Evolutionary conservation across 1,140 invertebrate species (phyloP), one percentile per base, ranked within the genome.

Genomic region (Diachasmimorpha longicaudata): DNA sequence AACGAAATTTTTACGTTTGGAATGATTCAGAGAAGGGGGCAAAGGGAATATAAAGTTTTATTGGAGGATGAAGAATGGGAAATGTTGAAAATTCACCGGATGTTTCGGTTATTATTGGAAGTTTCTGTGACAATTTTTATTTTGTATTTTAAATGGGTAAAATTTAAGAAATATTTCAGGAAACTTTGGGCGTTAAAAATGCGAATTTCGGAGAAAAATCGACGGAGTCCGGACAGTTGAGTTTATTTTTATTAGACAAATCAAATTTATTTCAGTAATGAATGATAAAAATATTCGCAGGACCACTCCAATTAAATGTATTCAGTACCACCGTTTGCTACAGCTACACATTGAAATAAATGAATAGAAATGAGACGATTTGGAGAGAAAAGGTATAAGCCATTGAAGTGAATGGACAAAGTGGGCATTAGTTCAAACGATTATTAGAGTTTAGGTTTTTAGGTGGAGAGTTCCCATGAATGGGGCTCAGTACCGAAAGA

Each of bases 371-470:
- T 37, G 36, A 68, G 66, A 68, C n/a, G 66, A 68, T 36, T 63
- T 63, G 10, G 58, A 25, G 58, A 25, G 52, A 58, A 58, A 25
- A 25, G 58, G 58, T 25, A 63, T 63, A 63, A 63, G 58, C 23
- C 58, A 23, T 63, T 63, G 58, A 63, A 79, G 75, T 74, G 82
- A 79, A 79, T 72, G 77, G 76, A 72, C 71, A 72, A 72, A 74
- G 66, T 72, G 74, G 37, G 82, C 85, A 88, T 88, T 88, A 87
- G 86, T 88, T 87, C 84, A 79, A 87, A 88, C 86, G 87, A 87
- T 89, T 88, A 88, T 88, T 89, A 85, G 85, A 87, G 84, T 88
- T 88, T 63, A 63, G 85, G 86, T 87, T 88, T 86, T 86, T 81
- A 81, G 80, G 82, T 87, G 86, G 84, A 81, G 86, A 87, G 86